Evolutionary conservation across 2,113 vertebrate genomes (phyloP).

Genomic region (Hydrochoerus hydrochaeris): DNA sequence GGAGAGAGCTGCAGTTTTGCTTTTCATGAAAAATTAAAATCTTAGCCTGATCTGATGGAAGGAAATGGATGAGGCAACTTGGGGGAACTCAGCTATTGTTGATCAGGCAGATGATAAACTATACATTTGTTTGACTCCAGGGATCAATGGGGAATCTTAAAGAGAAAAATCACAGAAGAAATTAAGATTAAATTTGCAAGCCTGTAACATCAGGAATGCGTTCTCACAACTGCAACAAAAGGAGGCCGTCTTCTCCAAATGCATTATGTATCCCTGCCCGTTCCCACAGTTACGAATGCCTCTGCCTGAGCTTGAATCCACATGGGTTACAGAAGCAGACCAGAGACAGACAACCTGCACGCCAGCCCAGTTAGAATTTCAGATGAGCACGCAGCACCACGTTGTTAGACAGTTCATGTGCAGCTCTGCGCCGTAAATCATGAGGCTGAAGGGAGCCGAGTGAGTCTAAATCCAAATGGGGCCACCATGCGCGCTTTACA

Average conservation of each 20-base stretch:
- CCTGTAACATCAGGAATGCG: constrained; percentile 14
- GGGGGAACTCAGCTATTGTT: constrained; percentile 47
- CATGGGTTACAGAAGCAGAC: constrained; percentile 4
- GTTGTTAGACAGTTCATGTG: not conserved
- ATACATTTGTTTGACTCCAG: not conserved
- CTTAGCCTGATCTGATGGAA: constrained; percentile 79
- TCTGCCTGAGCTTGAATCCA: not conserved
- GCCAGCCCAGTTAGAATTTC: constrained; percentile 57
- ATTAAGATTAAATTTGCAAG: constrained; percentile 81
- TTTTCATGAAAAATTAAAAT: constrained; percentile 85
- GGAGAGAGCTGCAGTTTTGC: constrained; percentile 82
- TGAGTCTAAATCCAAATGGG: constrained; percentile 36
- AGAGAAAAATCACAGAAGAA: constrained; percentile 73
- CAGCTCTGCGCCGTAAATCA: not conserved
- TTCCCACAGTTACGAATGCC: not conserved
- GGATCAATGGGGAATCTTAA: constrained; percentile 68
- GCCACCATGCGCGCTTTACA: not conserved
- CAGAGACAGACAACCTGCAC: not conserved
- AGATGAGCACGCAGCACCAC: not conserved
- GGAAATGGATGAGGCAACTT: constrained; percentile 73
- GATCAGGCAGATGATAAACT: constrained; percentile 66
- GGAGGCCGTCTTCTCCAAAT: constrained; percentile 66
- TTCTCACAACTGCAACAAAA: constrained; percentile 64
- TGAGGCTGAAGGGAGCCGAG: not conserved
- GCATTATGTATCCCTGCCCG: constrained; percentile 72